Evolutionary conservation across 2,113 vertebrate genomes (phyloP), one percentile per base, ranked within the genome.

Genomic region (Pogona vitticeps): DNA sequence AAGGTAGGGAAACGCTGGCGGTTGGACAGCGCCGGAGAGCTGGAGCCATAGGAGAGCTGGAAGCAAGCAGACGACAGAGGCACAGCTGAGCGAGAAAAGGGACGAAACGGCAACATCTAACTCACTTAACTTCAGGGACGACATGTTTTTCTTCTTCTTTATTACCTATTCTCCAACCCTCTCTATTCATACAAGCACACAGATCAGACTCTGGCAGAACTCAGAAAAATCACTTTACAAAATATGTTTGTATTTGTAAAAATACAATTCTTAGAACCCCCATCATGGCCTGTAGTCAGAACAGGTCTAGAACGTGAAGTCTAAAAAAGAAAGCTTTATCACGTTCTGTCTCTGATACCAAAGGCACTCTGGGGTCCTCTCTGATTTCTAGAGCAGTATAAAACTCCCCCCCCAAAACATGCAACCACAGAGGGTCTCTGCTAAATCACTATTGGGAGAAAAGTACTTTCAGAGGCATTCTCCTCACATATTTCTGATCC

Each of bases 1-100:
- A 99, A 99, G 0, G 98, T 98, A 18, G 98, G 98, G 89, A 99
- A 98, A 2, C 98, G 98, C 95, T 98, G 98, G 9, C 98, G 97
- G 92, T 99, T 99, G 80, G 98, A 99, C 36, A 99, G 95, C 0
- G 98, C 98, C 0, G 98, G 98, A 0, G 98, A 99, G 89, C 98
- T 99, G 94, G 98, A 99, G 90, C 98, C 98, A 0, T 99, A 99
- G 1, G 98, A 99, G 8, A 99, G 96, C 98, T 99, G 86, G 0
- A 17, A 82, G 61, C 52, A 81, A 86, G 61, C n/a, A 21, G 59
- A 46, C 40, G 63, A 42, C 9, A 23, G 75, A 63, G 68, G n/a
- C 2, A 38, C 2, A 23, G 58, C 40, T 77, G 36, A 85, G 42
- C 2, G 17, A 56, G 40, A 36, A 52, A 52, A 56, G 56, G 40